Conservation (phyloP, 2,888 invertebrate species). For the Eumerus sabulonum region DNA sequence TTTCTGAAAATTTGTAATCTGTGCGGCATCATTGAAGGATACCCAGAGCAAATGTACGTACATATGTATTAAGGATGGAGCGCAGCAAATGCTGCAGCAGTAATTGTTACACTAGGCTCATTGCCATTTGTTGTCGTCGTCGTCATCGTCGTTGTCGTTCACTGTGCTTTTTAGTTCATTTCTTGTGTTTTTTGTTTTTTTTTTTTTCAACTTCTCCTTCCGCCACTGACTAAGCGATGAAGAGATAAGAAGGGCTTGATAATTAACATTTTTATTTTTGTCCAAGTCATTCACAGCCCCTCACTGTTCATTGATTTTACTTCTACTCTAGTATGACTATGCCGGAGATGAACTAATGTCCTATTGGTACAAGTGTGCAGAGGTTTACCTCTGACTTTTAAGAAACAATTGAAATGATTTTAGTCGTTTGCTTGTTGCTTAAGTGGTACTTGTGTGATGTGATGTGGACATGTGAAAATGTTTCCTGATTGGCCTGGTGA, state of each 20-base stretch:
- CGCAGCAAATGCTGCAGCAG: constrained; percentile 25
- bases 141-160: constrained; percentile 40
- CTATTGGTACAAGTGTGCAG: background rate
- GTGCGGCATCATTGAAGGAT: constrained; percentile 65
- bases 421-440: constrained; percentile 27
- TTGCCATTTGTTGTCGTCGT: constrained; percentile 47
- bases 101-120: constrained; percentile 40
- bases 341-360: background rate
- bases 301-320: constrained; percentile 11
- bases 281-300: background rate
- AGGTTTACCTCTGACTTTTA: constrained; percentile 27
- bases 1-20: constrained; percentile 55
- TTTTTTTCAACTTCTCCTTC: background rate
- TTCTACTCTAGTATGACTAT: background rate
- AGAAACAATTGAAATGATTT: constrained; percentile 6
- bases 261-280: constrained; percentile 29
- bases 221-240: background rate
- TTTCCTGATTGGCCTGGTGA: constrained; percentile 13
- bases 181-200: background rate
- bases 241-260: constrained; percentile 2
- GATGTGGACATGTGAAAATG: constrained; percentile 1
- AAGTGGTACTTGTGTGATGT: constrained; percentile 3
- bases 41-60: constrained; percentile 53
- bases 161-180: constrained; percentile 20
- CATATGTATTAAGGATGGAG: constrained; percentile 41